Base-by-base conservation (phyloP, 2,113 vertebrate genomes). In the Dolichotis patagonum region DNA sequence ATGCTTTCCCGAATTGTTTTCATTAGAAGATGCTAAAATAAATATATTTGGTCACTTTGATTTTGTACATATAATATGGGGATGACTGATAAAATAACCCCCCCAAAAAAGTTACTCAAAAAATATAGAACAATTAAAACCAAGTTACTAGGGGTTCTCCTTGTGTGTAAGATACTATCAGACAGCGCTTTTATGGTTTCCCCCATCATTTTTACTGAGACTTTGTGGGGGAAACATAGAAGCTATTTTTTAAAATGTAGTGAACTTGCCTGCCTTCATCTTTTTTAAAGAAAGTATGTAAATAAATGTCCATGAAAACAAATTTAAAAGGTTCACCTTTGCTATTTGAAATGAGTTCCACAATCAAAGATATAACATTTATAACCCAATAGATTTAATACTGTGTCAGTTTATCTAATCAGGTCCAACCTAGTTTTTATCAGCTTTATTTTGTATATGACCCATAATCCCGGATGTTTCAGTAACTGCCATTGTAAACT, bases 1-100 rank as follows among this genome's bases (percentile, higher is more conserved):
- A 38, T 32, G 28, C 41, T 89, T 92, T 90, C 60, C 69, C 67
- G 46, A 92, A 75, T 97, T 84, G 56, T 87, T 94, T 88, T 93
- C 8, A 73, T 77, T 95, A 88, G 56, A 78, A 67, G 16, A 46
- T 54, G 85, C 43, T 63, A 89, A 97, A 75, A 60, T 60, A 88
- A 90, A 49, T 89, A 46, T 14, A 77, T 35, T 56, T 85, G 46
- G 16, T 30, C 84, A 67, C 84, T 92, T 96, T 94, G 65, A 75
- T 52, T 52, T 92, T 58, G 24, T 43, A 43, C 69, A 49, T 11
- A 24, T 87, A 54, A 30, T 35, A 30, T 85, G 4, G 4, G 65
- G 7, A 22, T 88, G 67, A 75, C 28, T 69, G 49, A 93, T 28
- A 6, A 96, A 96, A 54, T 54, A 54, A 4, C 54, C 14, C 75